Base-by-base conservation (phyloP, 2,888 invertebrate species). In the Leucophenga montana region DNA sequence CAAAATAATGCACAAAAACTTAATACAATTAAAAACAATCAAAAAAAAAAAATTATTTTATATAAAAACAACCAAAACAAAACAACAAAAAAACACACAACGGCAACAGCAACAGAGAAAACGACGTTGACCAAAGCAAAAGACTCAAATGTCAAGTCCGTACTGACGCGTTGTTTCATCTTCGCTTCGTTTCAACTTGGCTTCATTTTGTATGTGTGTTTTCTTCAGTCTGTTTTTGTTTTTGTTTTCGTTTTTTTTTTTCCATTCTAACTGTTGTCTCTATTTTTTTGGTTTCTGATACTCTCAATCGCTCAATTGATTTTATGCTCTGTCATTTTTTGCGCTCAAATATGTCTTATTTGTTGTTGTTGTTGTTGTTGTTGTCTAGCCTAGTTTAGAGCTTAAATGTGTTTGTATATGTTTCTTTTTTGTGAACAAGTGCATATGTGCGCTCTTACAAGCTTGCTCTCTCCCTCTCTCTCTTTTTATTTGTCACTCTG, bases 81-180 rank as follows among this genome's bases (percentile, higher is more conserved):
- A 27, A 56, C 33, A 50, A 46, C 54, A 62, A 59, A 62, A 54
- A 70, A 62, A 62, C 16, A 31, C 18, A 4, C 18, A 56, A 39
- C 9, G 44, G 14, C 18, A 50, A 22, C 20, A 59, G 39, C 44
- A 46, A 27, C 18, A 31, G 22, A 67, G 57, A 44, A 59, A n/a
- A 62, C 46, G 53, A 27, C 48, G 57, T 50, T 18, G 54, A 72
- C 71, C 73, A 75, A 73, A 77, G 75, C 66, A 76, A 78, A 77
- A 78, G 75, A 70, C 82, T 80, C 85, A 86, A 86, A 85, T 82
- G 86, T 82, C 85, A 82, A 84, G 78, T 78, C 74, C 66, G 73
- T 77, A 85, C 85, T 86, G 85, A 86, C 48, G 77, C 65, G n/a
- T n/a, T n/a, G n/a, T n/a, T 70, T 77, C 66, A 75, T 78, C 78